Percentiles rank a stretch among this genome's conserved stretches.
Conservation (phyloP, 2,888 invertebrate genomes). For the Villa cingulata region DNA sequence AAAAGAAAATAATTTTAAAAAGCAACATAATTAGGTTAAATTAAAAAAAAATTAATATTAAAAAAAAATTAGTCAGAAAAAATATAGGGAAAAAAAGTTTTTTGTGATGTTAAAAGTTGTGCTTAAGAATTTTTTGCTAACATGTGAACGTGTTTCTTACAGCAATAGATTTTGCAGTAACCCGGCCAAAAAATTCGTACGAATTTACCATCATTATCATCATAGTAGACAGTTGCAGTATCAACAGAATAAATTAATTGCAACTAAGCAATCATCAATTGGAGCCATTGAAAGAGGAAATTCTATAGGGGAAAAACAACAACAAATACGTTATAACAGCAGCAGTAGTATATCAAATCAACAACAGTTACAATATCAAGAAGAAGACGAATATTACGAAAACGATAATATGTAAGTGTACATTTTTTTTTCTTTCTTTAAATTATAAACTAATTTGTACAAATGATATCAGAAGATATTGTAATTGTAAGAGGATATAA, state of each 20-base stretch:
- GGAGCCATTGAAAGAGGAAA: too few species aligned
- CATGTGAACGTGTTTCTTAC: background rate
- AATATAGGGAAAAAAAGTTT: too few species aligned
- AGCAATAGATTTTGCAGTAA: background rate
- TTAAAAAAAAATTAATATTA: too few species aligned
- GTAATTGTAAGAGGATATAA: too few species aligned
- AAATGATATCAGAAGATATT: too few species aligned
- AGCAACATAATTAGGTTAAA: too few species aligned
- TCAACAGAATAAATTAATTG: background rate
- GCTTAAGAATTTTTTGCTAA: background rate
- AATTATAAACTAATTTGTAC: too few species aligned
- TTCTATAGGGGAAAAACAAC: too few species aligned
- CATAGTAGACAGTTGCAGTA: background rate
- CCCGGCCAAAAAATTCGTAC: background rate
- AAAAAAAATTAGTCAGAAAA: too few species aligned
- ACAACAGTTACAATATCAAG: too few species aligned
- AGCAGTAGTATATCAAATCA: background rate
- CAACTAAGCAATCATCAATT: too few species aligned
- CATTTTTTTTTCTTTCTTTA: too few species aligned
- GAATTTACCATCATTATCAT: background rate
- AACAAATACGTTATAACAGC: background rate
- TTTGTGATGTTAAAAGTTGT: background rate
- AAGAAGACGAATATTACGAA: background rate
- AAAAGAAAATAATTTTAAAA: background rate
- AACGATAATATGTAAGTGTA: background rate